Percentiles rank a stretch among this genome's conserved stretches.
phyloP scores from a whole-genome alignment of 2,888 invertebrate genomes.

The Altica lythri region DNA sequence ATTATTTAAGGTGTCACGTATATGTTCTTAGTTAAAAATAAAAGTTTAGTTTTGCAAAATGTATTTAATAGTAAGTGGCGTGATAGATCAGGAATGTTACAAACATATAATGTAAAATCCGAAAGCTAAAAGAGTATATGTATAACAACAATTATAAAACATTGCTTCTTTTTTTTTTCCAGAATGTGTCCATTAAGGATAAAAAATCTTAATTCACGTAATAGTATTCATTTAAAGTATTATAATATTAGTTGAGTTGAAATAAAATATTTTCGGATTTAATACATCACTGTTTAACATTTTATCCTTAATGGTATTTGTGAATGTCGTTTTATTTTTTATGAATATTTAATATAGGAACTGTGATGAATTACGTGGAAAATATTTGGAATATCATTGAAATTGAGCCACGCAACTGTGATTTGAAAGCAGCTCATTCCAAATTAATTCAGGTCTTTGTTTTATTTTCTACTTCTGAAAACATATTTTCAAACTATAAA shows the following conservation, averaged over 20 bases:
- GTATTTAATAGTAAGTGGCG: too few relatives aligned
- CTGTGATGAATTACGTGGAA: constrained; percentile 16
- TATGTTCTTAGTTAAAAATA: too few relatives aligned
- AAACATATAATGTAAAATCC: too few relatives aligned
- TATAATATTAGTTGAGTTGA: background rate
- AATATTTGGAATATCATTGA: constrained; percentile 11
- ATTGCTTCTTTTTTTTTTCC: too few relatives aligned
- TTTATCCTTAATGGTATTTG: background rate
- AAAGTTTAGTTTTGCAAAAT: too few relatives aligned
- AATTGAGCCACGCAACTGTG: constrained; percentile 35
- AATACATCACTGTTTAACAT: background rate
- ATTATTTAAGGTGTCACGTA: too few relatives aligned
- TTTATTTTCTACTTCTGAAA: constrained; percentile 12
- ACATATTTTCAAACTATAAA: background rate
- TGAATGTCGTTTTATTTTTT: background rate
- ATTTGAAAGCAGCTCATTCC: constrained; percentile 41
- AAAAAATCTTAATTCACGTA: background rate
- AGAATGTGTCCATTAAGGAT: background rate
- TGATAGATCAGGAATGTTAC: too few relatives aligned
- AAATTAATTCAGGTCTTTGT: constrained; percentile 28
- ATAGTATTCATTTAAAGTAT: background rate
- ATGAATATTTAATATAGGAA: constrained; percentile 1
- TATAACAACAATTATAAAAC: too few relatives aligned
- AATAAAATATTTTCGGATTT: background rate
- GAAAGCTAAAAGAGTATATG: too few relatives aligned